Evolutionary conservation across 1,140 invertebrate species (phyloP).

Genomic region (Aphaenogaster rudis): DNA sequence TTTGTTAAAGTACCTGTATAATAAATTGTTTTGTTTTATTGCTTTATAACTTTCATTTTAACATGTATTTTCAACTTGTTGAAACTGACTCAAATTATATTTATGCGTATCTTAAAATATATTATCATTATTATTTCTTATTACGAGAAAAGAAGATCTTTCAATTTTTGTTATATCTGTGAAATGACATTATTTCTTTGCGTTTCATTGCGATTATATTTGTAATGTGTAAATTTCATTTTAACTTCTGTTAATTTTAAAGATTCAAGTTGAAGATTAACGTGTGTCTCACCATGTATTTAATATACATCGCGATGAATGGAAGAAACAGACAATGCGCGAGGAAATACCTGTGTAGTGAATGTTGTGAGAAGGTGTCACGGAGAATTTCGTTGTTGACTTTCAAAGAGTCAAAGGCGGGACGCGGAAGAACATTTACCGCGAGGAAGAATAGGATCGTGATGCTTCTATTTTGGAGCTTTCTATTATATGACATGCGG

Average conservation of each 20-base stretch:
- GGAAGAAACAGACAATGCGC: not conserved
- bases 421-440: not conserved
- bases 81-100: not conserved
- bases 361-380: not conserved
- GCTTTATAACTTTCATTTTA: not conserved
- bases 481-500: not conserved
- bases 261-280: not conserved
- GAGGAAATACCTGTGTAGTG: not conserved
- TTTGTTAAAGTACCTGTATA: not conserved
- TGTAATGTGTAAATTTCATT: not conserved
- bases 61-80: not conserved
- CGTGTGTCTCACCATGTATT: not conserved
- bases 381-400: not conserved
- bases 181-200: not conserved
- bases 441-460: not conserved
- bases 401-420: not conserved
- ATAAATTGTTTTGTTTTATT: not conserved
- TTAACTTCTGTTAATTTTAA: not conserved
- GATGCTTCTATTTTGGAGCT: conserved; percentile 25
- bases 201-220: not conserved
- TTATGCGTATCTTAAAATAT: not conserved
- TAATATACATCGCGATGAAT: not conserved
- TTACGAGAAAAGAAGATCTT: too few relatives aligned
- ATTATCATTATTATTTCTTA: not conserved
- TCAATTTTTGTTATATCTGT: not conserved